Conservation (phyloP, 2,113 vertebrate genomes). For the Poecile atricapillus region DNA sequence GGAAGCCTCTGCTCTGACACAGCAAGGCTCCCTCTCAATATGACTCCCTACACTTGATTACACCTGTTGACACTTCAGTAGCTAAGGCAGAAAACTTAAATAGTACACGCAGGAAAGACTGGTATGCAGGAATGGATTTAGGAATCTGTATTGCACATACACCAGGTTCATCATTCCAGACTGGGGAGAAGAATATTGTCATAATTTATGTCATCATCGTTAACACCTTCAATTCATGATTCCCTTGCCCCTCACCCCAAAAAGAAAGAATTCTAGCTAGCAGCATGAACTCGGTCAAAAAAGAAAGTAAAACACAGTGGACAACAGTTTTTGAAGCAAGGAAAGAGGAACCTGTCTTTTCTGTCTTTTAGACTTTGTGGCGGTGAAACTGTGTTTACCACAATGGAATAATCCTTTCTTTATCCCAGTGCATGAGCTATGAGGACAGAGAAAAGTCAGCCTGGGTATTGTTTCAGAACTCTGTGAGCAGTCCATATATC, state of each 20-base stretch:
- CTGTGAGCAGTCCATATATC: not conserved
- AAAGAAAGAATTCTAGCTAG: not conserved
- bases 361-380: not conserved
- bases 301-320: not conserved
- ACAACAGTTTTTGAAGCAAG: not conserved
- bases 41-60: not conserved
- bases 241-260: not conserved
- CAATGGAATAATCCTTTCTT: not conserved
- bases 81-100: not conserved
- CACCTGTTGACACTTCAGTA: constrained; percentile 10
- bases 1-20: constrained; percentile 37
- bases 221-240: not conserved
- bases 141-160: not conserved
- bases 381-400: not conserved
- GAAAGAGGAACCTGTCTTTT: not conserved
- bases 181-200: not conserved
- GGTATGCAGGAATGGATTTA: not conserved
- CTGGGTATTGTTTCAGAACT: not conserved
- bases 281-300: not conserved
- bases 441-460: not conserved
- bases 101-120: not conserved
- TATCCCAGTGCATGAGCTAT: not conserved
- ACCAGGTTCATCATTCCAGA: not conserved
- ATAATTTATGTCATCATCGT: not conserved
- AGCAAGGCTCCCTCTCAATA: constrained; percentile 28